Conservation (phyloP, 2,797 vertebrate genomes). For the Fundulus diaphanus region DNA sequence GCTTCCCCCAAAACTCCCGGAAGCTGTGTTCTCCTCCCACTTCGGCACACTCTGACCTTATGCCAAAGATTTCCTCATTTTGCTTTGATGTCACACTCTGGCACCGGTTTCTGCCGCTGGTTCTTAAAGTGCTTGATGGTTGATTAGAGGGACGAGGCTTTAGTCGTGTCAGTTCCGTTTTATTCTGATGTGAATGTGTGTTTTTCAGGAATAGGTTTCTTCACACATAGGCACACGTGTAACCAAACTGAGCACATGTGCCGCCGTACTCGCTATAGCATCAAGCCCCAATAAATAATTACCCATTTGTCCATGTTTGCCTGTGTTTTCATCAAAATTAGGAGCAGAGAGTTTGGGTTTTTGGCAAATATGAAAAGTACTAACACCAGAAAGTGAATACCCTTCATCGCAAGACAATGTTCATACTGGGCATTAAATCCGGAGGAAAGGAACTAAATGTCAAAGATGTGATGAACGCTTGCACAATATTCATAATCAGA, state of each 20-base stretch:
- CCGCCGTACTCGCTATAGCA: conserved; percentile 7
- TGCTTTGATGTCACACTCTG: conserved; percentile 62
- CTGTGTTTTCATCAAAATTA: conserved; percentile 13
- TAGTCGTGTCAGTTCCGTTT: conserved; percentile 38
- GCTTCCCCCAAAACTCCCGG: conserved; percentile 61
- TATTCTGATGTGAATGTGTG: conserved; percentile 7
- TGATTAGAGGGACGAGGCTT: conserved; percentile 46
- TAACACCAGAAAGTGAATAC: conserved; percentile 20
- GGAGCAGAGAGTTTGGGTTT: conserved; percentile 22
- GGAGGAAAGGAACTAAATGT: background rate
- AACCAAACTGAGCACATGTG: conserved; percentile 8
- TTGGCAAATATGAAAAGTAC: background rate
- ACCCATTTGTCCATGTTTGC: conserved; percentile 22
- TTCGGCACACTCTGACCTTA: conserved; percentile 38
- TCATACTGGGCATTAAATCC: background rate
- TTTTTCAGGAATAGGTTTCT: conserved; percentile 21
- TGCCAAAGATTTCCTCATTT: conserved; percentile 50
- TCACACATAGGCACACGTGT: conserved; percentile 27
- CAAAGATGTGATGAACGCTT: background rate
- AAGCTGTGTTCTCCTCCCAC: conserved; percentile 67
- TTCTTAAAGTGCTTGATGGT: conserved; percentile 59
- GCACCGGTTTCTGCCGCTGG: conserved; percentile 26
- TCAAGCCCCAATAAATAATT: conserved; percentile 22
- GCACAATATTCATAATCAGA: background rate
- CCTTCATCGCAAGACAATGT: background rate